These are phyloP conservation scores for Pseudomyrmex cubaensis DNA, from an alignment of 1,140 invertebrate species.

Conservation along the genomic window DNA sequence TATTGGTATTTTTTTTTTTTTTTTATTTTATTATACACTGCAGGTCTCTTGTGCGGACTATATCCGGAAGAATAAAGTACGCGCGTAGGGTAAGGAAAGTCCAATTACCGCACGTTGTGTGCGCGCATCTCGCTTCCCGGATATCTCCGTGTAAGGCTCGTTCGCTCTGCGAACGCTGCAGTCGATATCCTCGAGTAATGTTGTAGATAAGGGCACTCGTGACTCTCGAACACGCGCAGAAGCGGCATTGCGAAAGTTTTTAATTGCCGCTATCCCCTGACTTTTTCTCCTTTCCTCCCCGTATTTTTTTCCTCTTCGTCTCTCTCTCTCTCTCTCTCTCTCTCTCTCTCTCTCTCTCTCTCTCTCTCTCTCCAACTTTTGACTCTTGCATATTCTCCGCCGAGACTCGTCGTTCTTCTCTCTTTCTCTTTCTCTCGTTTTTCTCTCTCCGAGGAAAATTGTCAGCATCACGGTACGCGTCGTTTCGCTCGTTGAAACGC, in stretches of 20 bases:
- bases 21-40: not conserved
- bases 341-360: not conserved
- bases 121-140: not conserved
- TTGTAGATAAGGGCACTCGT: constrained; percentile 11
- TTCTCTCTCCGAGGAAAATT: constrained; percentile 49
- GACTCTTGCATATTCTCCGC: not conserved
- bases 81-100: not conserved
- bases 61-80: too few relatives aligned
- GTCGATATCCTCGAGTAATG: constrained; percentile 46
- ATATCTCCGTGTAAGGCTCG: not conserved
- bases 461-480: constrained; percentile 11
- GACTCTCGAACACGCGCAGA: constrained; percentile 1
- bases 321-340: not conserved
- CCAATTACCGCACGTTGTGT: constrained; percentile 5
- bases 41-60: too few relatives aligned
- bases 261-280: constrained; percentile 56
- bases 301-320: not conserved
- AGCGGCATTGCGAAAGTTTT: constrained; percentile 60
- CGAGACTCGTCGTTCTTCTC: not conserved
- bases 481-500: constrained; percentile 36
- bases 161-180: constrained; percentile 3
- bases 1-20: not conserved
- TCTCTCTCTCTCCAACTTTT: not conserved
- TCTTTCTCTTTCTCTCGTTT: not conserved
- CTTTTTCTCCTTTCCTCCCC: not conserved